phyloP scores from a whole-genome alignment of 2,888 invertebrate genomes.

The Diogma glabrata region DNA sequence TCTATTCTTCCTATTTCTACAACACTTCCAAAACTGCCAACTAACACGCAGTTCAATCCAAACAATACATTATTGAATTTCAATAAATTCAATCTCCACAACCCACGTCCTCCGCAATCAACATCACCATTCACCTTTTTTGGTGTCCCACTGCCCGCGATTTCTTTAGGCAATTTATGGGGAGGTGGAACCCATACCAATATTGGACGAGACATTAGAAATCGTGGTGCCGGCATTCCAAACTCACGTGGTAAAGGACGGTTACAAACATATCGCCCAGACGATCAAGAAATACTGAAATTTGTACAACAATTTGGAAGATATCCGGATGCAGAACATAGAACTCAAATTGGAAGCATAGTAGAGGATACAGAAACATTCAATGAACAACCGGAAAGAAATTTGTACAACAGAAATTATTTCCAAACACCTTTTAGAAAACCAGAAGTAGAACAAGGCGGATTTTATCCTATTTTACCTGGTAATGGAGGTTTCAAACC shows the following conservation, averaged over 20 bases:
- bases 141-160: slow-evolving; percentile 65
- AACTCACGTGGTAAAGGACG: slow-evolving; percentile 23
- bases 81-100: slow-evolving; percentile 28
- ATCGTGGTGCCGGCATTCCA: slow-evolving; percentile 29
- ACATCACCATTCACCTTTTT: slow-evolving; percentile 66
- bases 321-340: slow-evolving; percentile 26
- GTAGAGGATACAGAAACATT: neutral
- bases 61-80: slow-evolving; percentile 36
- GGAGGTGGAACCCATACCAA: slow-evolving; percentile 28
- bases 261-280: slow-evolving; percentile 32
- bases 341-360: neutral
- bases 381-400: slow-evolving; percentile 20
- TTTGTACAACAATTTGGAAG: slow-evolving; percentile 22
- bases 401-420: slow-evolving; percentile 18
- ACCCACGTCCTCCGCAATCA: slow-evolving; percentile 23
- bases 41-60: slow-evolving; percentile 42
- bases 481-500: slow-evolving; percentile 64
- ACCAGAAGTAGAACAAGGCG: slow-evolving; percentile 54
- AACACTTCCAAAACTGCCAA: slow-evolving; percentile 46
- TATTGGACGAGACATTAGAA: slow-evolving; percentile 27
- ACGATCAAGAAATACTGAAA: slow-evolving; percentile 33
- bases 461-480: slow-evolving; percentile 65
- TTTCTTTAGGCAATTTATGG: slow-evolving; percentile 58
- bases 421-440: slow-evolving; percentile 28
- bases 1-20: slow-evolving; percentile 36